phyloP scores from a whole-genome alignment of 2,888 invertebrate species.

The Lasioglossum pauxillum region DNA sequence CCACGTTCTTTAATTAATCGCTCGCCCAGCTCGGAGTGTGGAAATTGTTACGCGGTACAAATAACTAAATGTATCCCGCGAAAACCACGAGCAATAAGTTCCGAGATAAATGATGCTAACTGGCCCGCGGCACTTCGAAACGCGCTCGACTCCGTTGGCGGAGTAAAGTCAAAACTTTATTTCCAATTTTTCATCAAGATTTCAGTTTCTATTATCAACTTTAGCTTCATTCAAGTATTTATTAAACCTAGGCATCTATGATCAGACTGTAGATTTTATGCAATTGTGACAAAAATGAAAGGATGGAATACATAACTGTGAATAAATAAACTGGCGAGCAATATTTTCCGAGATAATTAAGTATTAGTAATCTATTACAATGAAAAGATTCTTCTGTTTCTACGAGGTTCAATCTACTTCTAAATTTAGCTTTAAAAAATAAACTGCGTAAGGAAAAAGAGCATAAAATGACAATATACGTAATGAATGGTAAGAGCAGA shows the following conservation, averaged over 20 bases:
- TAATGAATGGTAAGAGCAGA: not conserved
- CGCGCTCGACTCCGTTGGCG: no score
- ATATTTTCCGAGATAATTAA: not conserved
- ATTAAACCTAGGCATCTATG: not conserved
- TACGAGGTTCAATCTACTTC: no score
- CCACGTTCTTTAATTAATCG: slow-evolving; percentile 14
- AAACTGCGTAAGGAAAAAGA: no score
- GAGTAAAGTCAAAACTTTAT: no score
- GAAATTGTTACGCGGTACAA: not conserved
- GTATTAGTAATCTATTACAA: not conserved
- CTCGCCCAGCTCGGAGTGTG: not conserved
- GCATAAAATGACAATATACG: no score
- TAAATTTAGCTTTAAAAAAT: no score
- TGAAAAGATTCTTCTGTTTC: not conserved
- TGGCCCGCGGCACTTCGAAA: not conserved
- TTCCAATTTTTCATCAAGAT: no score
- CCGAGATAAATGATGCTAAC: slow-evolving; percentile 11
- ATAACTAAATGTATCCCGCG: not conserved
- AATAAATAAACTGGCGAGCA: no score
- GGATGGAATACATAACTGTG: no score
- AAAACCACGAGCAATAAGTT: not conserved
- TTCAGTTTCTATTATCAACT: no score
- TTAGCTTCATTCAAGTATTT: not conserved
- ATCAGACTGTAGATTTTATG: not conserved
- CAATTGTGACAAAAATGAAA: not conserved